Conservation (phyloP, 2,888 invertebrate species). For the Sarcophaga caerulescens region DNA sequence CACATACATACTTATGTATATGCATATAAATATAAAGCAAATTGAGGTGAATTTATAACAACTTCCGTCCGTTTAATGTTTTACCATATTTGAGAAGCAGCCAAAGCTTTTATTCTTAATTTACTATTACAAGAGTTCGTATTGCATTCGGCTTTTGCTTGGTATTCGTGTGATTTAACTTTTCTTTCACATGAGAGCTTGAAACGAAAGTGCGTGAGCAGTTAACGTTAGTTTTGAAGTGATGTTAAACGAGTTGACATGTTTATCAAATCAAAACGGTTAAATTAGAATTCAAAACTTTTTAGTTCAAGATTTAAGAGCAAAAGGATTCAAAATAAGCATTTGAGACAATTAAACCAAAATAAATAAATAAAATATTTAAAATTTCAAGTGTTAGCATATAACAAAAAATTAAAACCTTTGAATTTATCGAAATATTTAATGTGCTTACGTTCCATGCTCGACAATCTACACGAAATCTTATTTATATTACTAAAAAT, state of each 20-base stretch:
- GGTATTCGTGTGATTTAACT: background rate
- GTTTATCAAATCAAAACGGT: background rate
- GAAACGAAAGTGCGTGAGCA: background rate
- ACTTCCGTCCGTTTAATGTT: background rate
- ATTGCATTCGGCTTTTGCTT: background rate
- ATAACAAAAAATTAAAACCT: too few relatives aligned
- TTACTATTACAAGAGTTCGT: background rate
- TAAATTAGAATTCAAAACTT: background rate
- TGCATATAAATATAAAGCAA: too few relatives aligned
- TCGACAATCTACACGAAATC: background rate
- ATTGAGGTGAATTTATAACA: background rate
- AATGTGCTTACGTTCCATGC: constrained; percentile 18
- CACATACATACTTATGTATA: too few relatives aligned
- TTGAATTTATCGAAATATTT: background rate
- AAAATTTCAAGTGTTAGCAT: background rate
- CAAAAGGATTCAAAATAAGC: constrained; percentile 10
- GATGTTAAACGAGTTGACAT: background rate
- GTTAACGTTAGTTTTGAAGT: background rate
- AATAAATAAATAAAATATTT: background rate
- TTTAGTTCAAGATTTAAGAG: background rate
- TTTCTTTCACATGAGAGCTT: background rate
- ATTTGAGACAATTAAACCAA: constrained; percentile 1
- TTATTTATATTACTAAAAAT: too few relatives aligned
- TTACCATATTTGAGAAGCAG: background rate
- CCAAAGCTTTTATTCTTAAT: background rate